Base-by-base conservation (phyloP, 2,888 invertebrate species). In the Trachelus iudaicus region DNA sequence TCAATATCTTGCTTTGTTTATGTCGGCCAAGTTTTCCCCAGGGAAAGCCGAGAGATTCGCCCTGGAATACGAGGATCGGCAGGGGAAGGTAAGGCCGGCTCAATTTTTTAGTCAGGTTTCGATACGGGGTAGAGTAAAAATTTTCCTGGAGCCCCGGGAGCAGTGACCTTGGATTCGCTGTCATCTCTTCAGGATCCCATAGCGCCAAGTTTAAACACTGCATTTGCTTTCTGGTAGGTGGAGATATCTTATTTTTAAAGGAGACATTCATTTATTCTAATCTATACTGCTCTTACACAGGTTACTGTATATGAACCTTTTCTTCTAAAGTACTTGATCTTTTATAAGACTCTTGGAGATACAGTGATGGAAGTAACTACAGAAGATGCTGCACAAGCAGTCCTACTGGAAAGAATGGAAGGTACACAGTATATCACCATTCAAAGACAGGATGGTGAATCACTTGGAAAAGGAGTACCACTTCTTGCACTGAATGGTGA, bases 351-450 rank as follows among this genome's bases (percentile, higher is more conserved):
- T 40, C 15, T 15, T 40, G 40, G 4, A 40, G 6, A 15, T 40
- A 34, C 80, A 76, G 87, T 80, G 79, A 91, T 91, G 90, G 91
- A 90, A 80, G 89, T 90, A 4, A 86, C 89, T 23, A 86, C 88
- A 1, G 87, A 88, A 40, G 91, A 91, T 69, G 91, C 90, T n/a
- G 88, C 90, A 4, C 91, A 91, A 74, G 85, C 91, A 0, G 91
- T 91, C 31, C 83, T 91, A 34, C 81, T 91, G 35, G 90, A 90
- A 75, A 89, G 90, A 31, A 91, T 91, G 88, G 91, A 91, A 77
- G 91, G 90, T 9, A 84, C 91, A 0, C 92, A 92, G 74, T 92
- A 92, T 71, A 92, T 92, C 37, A 91, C 91, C 30, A 91, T 92
- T 79, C 92, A 92, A 76, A 85, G 92, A 79, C 87, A 87, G 1